Percentiles rank a stretch among this genome's conserved stretches.
These are phyloP conservation scores for Crotalus helleri DNA, from an alignment of 2,113 vertebrate genomes.

Conservation along the genomic window DNA sequence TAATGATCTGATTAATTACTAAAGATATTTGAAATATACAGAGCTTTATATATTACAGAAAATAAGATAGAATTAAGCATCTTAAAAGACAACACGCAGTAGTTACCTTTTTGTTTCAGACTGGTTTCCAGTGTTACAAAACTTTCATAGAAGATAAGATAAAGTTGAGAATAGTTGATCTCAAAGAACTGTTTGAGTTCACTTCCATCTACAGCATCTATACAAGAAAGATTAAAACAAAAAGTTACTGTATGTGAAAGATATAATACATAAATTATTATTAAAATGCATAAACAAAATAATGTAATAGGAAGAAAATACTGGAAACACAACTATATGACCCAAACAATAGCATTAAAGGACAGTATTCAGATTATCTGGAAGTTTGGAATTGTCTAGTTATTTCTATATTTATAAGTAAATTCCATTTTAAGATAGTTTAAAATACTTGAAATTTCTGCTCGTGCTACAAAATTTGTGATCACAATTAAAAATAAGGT, in stretches of 20 bases:
- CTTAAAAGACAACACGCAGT: constrained; percentile 27
- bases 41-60: background rate
- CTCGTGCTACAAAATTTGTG: background rate
- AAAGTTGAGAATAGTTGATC: constrained; percentile 96
- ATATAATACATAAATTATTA: background rate
- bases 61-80: background rate
- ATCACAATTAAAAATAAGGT: background rate
- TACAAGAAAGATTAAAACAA: constrained; percentile 32
- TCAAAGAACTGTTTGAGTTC: constrained; percentile 98
- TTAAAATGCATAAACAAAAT: background rate
- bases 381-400: background rate
- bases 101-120: constrained; percentile 97
- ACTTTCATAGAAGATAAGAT: constrained; percentile 99
- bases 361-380: background rate
- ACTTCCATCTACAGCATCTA: constrained; percentile 90
- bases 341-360: background rate
- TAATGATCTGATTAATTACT: background rate
- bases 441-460: background rate
- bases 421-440: background rate
- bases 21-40: background rate
- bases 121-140: constrained; percentile 98
- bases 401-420: background rate
- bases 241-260: background rate
- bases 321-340: background rate
- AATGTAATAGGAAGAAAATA: background rate